These are phyloP conservation scores for Phenganax stokvisi DNA, from an alignment of 92 coral and sea anemone genomes.

Conservation along the genomic window DNA sequence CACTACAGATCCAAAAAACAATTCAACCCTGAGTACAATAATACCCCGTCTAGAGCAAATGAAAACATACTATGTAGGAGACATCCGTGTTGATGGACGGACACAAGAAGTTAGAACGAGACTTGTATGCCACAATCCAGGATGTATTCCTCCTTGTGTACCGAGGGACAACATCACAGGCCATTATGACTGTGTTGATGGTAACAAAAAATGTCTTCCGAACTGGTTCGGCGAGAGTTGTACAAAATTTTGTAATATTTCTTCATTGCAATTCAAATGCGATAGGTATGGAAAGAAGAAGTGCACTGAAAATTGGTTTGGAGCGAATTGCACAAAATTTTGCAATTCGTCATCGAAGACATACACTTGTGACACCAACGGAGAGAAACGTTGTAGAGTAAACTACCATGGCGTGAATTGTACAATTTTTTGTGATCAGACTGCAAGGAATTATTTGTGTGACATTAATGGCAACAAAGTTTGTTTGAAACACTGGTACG, in stretches of 20 bases:
- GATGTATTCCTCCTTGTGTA: too few relatives aligned
- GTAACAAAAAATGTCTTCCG: not conserved
- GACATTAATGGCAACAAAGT: constrained; percentile 55
- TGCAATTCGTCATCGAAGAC: constrained; percentile 26
- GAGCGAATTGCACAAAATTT: constrained; percentile 40
- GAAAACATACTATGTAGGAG: too few relatives aligned
- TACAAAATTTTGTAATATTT: constrained; percentile 20
- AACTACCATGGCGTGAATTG: constrained; percentile 42
- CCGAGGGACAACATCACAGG: too few relatives aligned
- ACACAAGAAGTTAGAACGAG: too few relatives aligned
- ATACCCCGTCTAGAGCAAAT: too few relatives aligned
- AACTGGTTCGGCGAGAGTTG: constrained; percentile 50
- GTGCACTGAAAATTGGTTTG: constrained; percentile 49
- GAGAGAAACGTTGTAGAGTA: constrained; percentile 33
- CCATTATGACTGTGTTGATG: too few relatives aligned
- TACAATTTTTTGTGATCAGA: not conserved
- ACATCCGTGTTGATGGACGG: too few relatives aligned
- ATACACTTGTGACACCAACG: constrained; percentile 25
- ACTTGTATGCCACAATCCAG: too few relatives aligned
- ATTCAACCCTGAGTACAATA: too few relatives aligned
- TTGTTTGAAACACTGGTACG: constrained; percentile 67
- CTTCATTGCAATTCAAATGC: constrained; percentile 5
- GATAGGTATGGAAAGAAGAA: constrained; percentile 34
- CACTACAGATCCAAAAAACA: too few relatives aligned
- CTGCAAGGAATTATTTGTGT: constrained; percentile 38